Conservation (phyloP, 2,113 vertebrate genomes). For the Osmerus eperlanus region DNA sequence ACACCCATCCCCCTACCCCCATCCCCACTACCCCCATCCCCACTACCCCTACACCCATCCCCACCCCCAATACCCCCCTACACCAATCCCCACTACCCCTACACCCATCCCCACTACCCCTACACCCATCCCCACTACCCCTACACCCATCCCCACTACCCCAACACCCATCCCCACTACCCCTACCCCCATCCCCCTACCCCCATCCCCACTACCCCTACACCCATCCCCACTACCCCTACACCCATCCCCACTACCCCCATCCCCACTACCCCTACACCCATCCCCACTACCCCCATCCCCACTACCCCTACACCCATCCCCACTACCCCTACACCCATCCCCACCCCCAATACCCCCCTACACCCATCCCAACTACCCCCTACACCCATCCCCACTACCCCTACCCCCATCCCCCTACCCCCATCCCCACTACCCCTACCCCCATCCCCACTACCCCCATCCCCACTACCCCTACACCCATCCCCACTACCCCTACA, state of each 20-base stretch:
- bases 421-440: conserved; percentile 66
- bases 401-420: conserved; percentile 65
- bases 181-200: conserved; percentile 70
- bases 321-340: no score
- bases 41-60: no score
- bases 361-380: conserved; percentile 69
- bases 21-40: no score
- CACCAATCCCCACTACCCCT: no score
- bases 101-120: conserved; percentile 66
- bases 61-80: no score
- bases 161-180: conserved; percentile 66
- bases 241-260: conserved; percentile 62
- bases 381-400: conserved; percentile 69
- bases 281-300: conserved; percentile 34
- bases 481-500: no score
- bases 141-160: no score
- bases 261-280: no score
- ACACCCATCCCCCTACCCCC: no score
- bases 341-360: no score
- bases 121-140: conserved; percentile 67
- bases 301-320: conserved; percentile 81
- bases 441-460: conserved; percentile 62
- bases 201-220: conserved; percentile 66
- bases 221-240: conserved; percentile 66
- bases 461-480: no score